Percentiles rank a stretch among this genome's conserved stretches.
phyloP scores from a whole-genome alignment of 2,113 vertebrate genomes.

The Silurus glanis region DNA sequence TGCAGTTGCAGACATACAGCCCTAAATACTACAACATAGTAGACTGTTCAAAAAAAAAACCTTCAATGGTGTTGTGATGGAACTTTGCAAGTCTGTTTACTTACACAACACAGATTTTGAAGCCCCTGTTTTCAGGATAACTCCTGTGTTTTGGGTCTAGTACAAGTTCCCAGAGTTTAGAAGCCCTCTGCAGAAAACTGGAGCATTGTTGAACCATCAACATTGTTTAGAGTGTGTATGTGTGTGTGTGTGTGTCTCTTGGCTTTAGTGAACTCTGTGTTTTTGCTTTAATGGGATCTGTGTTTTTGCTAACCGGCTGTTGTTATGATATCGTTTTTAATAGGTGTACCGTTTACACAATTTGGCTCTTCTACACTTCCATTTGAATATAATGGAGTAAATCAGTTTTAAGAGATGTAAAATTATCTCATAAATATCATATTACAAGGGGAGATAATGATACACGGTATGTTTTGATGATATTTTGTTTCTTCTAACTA shows the following conservation, averaged over 20 bases:
- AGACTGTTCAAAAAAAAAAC: neutral
- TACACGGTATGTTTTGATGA: neutral
- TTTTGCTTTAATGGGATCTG: constrained; percentile 12
- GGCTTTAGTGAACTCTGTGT: neutral
- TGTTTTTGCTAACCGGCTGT: neutral
- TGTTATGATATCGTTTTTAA: constrained; percentile 9
- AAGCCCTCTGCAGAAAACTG: constrained; percentile 26
- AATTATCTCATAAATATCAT: neutral
- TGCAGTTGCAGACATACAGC: neutral
- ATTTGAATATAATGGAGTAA: neutral
- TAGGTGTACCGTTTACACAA: neutral
- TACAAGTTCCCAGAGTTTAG: constrained; percentile 19
- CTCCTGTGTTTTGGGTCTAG: constrained; percentile 26
- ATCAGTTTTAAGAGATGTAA: neutral
- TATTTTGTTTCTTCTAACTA: neutral
- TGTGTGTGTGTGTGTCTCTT: neutral
- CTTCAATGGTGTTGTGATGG: constrained; percentile 8
- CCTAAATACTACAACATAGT: neutral
- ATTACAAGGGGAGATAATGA: neutral
- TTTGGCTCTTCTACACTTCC: neutral
- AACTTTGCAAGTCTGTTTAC: constrained; percentile 27
- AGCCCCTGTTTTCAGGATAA: constrained; percentile 36
- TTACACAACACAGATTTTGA: constrained; percentile 9
- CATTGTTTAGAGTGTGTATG: neutral
- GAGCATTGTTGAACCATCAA: constrained; percentile 36